Evolutionary conservation across 2,113 vertebrate genomes (phyloP).

Genomic region (Cervus canadensis): DNA sequence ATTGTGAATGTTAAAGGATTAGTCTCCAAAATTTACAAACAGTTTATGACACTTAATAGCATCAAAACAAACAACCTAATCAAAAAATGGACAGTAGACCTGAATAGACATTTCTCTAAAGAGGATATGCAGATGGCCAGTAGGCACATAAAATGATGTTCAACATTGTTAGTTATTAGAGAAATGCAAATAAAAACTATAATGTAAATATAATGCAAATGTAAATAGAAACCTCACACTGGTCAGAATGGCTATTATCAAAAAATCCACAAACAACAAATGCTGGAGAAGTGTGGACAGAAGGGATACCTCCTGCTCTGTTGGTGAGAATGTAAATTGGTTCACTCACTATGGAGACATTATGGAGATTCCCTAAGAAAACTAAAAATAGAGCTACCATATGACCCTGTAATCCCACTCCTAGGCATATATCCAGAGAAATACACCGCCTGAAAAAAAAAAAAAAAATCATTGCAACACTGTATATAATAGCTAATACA

Average conservation of each 20-base stretch:
- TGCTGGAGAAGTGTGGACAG: not conserved
- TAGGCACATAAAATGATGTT: not conserved
- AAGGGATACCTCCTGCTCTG: accelerated
- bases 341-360: not conserved
- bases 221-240: not conserved
- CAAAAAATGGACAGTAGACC: not conserved
- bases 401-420: not conserved
- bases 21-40: not conserved
- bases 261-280: not conserved
- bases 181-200: not conserved
- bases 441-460: not conserved
- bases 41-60: not conserved
- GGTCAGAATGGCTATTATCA: not conserved
- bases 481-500: not conserved
- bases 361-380: not conserved
- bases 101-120: not conserved
- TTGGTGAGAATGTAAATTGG: not conserved
- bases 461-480: not conserved
- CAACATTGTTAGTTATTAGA: not conserved
- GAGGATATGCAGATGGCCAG: not conserved
- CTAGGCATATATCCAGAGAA: not conserved
- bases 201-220: not conserved
- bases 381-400: not conserved
- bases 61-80: not conserved
- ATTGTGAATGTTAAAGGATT: not conserved